A percentile compares a stretch with the other conserved stretches of the same genome.
phyloP scores from a whole-genome alignment of 2,888 invertebrate genomes.

The Tipula unca region DNA sequence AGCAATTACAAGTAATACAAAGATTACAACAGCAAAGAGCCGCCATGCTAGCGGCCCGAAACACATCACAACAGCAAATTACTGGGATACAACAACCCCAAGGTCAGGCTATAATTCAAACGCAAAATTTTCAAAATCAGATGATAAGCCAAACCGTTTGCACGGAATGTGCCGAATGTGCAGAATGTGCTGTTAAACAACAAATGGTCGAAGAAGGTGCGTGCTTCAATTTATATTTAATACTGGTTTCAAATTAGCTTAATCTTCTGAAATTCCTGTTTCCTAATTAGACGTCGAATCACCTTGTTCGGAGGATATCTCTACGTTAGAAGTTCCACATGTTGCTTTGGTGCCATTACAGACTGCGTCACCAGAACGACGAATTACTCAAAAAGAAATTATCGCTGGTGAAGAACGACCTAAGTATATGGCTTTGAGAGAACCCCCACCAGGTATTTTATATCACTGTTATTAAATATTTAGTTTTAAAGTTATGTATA shows the following conservation, averaged over 20 bases:
- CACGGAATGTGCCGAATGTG: slow-evolving; percentile 42
- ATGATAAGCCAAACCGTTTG: slow-evolving; percentile 31
- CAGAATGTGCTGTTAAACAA: slow-evolving; percentile 41
- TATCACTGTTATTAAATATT: background rate
- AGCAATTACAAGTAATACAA: slow-evolving; percentile 53
- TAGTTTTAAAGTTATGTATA: background rate
- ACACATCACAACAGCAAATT: slow-evolving; percentile 26
- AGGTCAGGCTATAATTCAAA: slow-evolving; percentile 23
- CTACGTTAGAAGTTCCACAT: slow-evolving; percentile 37
- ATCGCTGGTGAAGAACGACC: slow-evolving; percentile 56
- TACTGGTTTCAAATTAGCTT: background rate
- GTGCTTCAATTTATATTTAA: background rate
- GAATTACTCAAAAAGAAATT: slow-evolving; percentile 51
- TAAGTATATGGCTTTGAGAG: slow-evolving; percentile 39
- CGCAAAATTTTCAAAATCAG: slow-evolving; percentile 25
- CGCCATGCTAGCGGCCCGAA: slow-evolving; percentile 41
- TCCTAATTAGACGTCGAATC: slow-evolving; percentile 35
- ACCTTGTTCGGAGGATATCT: slow-evolving; percentile 36
- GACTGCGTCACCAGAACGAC: slow-evolving; percentile 42
- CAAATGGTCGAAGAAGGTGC: slow-evolving; percentile 25
- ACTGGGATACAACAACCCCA: slow-evolving; percentile 22
- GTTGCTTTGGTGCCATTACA: slow-evolving; percentile 40
- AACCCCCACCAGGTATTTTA: slow-evolving; percentile 24
- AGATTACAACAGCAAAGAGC: slow-evolving; percentile 53
- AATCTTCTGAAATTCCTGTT: no score